Evolutionary conservation across 2,888 invertebrate genomes (phyloP).

Genomic region (Acrobasis suavella): DNA sequence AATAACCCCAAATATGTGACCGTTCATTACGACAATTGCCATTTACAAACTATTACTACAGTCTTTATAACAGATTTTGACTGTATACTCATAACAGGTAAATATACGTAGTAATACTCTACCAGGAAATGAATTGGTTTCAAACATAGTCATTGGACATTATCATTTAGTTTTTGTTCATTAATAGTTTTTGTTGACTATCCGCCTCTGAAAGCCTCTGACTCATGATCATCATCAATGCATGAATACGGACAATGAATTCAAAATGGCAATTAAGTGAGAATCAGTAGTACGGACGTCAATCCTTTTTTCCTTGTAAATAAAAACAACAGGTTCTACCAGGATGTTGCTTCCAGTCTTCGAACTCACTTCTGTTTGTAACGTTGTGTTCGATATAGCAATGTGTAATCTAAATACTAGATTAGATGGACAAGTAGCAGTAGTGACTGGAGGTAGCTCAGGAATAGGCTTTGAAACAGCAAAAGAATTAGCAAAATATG

Average conservation of each 20-base stretch:
- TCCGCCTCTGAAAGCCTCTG: neutral
- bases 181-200: neutral
- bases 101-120: neutral
- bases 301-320: constrained; percentile 38
- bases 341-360: constrained; percentile 28
- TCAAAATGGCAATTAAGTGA: constrained; percentile 34
- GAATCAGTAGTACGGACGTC: constrained; percentile 31
- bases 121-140: neutral
- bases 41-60: too few species aligned
- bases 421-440: constrained; percentile 62
- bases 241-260: constrained; percentile 10
- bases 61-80: neutral
- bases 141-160: neutral
- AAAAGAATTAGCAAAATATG: constrained; percentile 67
- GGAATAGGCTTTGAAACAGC: constrained; percentile 73
- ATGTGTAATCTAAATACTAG: constrained; percentile 48
- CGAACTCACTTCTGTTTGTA: constrained; percentile 5
- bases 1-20: too few species aligned
- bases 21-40: too few species aligned
- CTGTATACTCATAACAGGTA: too few species aligned
- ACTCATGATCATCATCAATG: neutral
- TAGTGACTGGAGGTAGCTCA: constrained; percentile 70
- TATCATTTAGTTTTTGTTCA: neutral
- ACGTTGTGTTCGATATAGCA: constrained; percentile 27
- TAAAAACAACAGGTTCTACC: constrained; percentile 32